Evolutionary conservation across 2,113 vertebrate species (phyloP).

Genomic region (Syngnathus scovelli): DNA sequence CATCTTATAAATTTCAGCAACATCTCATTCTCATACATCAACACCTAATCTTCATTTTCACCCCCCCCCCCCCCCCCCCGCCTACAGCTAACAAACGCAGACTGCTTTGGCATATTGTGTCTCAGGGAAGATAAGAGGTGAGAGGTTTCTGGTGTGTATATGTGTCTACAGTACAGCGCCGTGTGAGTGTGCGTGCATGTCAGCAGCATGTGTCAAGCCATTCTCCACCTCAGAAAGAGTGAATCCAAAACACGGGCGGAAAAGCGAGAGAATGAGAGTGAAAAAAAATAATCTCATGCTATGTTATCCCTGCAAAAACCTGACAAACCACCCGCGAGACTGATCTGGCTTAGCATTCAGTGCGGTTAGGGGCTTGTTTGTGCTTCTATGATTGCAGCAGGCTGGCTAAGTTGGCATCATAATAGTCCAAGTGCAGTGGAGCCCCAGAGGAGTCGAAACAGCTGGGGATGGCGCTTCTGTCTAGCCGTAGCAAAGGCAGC

Average conservation of each 20-base stretch:
- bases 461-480: slow-evolving; percentile 55
- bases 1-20: slow-evolving; percentile 44
- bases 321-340: slow-evolving; percentile 66
- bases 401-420: slow-evolving; percentile 63
- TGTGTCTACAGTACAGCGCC: slow-evolving; percentile 44
- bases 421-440: slow-evolving; percentile 67
- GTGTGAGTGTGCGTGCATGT: slow-evolving; percentile 34
- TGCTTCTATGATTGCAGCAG: slow-evolving; percentile 60
- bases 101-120: slow-evolving; percentile 47
- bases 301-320: slow-evolving; percentile 70
- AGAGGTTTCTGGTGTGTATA: slow-evolving; percentile 48
- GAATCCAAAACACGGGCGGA: slow-evolving; percentile 54
- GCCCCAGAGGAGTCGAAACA: slow-evolving; percentile 53
- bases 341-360: slow-evolving; percentile 68
- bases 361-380: slow-evolving; percentile 65
- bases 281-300: slow-evolving; percentile 67
- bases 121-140: slow-evolving; percentile 47
- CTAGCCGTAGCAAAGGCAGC: slow-evolving; percentile 60
- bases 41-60: slow-evolving; percentile 54
- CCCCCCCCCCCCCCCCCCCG: too few species aligned
- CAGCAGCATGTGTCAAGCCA: slow-evolving; percentile 56
- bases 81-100: slow-evolving; percentile 47
- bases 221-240: slow-evolving; percentile 56
- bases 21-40: slow-evolving; percentile 58
- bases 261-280: slow-evolving; percentile 25